Evolutionary conservation across 2,113 vertebrate genomes (phyloP).

Genomic region (Pedionomus torquatus): DNA sequence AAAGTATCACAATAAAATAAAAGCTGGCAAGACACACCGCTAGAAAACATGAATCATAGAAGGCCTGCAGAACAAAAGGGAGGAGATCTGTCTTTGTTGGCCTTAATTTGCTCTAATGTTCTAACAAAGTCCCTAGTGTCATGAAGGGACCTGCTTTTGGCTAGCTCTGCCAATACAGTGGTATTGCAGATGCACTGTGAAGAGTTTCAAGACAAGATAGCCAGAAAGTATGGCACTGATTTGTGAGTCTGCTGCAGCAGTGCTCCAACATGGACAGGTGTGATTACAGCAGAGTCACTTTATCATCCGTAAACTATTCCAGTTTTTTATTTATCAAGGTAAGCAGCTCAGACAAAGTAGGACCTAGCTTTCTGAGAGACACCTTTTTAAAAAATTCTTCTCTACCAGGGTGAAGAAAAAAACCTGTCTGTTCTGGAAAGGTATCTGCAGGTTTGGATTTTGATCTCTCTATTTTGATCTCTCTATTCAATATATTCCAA

Average conservation of each 20-base stretch:
- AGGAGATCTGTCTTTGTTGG: background rate
- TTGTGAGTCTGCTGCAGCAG: background rate
- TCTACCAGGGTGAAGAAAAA: background rate
- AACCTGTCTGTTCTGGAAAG: background rate
- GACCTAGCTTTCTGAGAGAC: background rate
- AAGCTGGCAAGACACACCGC: rapidly evolving
- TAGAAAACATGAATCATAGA: background rate
- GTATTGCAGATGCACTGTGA: background rate
- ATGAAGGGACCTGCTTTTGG: background rate
- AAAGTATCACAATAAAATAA: background rate
- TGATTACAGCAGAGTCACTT: background rate
- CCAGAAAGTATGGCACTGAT: background rate
- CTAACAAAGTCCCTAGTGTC: background rate
- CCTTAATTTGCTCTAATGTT: background rate
- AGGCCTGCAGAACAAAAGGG: background rate
- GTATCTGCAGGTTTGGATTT: background rate
- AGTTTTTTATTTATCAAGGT: background rate
- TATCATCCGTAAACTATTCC: background rate
- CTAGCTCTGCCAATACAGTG: background rate
- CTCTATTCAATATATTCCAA: background rate
- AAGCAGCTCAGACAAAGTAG: background rate
- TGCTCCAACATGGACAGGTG: rapidly evolving
- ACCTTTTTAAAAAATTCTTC: background rate
- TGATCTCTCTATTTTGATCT: background rate
- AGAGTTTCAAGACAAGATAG: background rate